A percentile compares a stretch with the other conserved stretches of the same genome.
Evolutionary conservation across 64 coral and sea anemone species (phyloP).

Genomic region (Acropora tenuis): DNA sequence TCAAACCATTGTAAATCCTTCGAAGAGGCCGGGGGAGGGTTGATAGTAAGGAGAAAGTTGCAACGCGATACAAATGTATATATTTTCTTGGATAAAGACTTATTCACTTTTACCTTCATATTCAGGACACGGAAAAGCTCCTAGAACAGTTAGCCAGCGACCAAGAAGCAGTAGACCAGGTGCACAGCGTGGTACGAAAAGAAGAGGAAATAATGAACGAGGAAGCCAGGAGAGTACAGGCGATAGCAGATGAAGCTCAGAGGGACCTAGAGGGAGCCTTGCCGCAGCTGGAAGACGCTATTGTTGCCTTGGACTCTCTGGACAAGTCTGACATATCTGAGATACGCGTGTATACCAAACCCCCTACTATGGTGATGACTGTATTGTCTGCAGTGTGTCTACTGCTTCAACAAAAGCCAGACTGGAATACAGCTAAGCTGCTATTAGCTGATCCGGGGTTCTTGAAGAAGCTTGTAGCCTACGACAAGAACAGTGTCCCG

Average conservation of each 20-base stretch:
- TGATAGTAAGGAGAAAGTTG: too few relatives aligned
- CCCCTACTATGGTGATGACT: slow-evolving; percentile 97
- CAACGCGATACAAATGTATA: too few relatives aligned
- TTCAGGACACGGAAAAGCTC: slow-evolving; percentile 91
- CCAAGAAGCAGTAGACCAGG: slow-evolving; percentile 93
- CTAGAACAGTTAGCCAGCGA: slow-evolving; percentile 91
- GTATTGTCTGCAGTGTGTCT: slow-evolving; percentile 91
- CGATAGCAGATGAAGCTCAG: slow-evolving; percentile 90
- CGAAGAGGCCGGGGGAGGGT: too few relatives aligned
- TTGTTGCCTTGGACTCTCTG: slow-evolving; percentile 74
- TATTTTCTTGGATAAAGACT: not conserved
- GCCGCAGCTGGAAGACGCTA: slow-evolving; percentile 82
- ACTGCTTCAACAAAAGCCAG: slow-evolving; percentile 92
- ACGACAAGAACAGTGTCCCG: slow-evolving; percentile 80
- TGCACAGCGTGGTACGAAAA: slow-evolving; percentile 87
- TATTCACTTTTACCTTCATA: not conserved
- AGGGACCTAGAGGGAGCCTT: slow-evolving; percentile 84
- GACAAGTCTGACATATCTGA: slow-evolving; percentile 99
- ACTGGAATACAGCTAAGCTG: slow-evolving; percentile 95
- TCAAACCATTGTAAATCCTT: too few relatives aligned
- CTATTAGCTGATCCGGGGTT: slow-evolving; percentile 87
- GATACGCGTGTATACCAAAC: slow-evolving; percentile 96
- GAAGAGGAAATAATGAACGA: slow-evolving; percentile 96
- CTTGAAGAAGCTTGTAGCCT: slow-evolving; percentile 87
- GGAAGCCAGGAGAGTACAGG: slow-evolving; percentile 83